These are phyloP conservation scores for Phrynocephalus forsythii DNA, from an alignment of 2,797 vertebrate genomes.

Conservation along the genomic window DNA sequence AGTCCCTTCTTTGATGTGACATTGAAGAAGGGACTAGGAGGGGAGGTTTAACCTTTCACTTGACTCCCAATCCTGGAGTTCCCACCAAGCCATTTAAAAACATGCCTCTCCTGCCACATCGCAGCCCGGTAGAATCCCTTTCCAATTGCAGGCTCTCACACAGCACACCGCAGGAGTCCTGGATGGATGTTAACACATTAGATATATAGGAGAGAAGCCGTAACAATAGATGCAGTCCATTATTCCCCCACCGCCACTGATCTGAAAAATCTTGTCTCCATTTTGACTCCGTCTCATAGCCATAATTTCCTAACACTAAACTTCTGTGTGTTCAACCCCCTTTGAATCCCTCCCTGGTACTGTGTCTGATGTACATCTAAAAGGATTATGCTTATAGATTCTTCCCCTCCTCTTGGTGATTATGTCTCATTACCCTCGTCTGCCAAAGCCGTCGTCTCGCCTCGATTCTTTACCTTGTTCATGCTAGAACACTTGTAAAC, in stretches of 20 bases:
- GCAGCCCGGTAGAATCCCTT: neutral
- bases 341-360: slow-evolving; percentile 29
- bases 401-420: slow-evolving; percentile 47
- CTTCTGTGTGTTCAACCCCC: slow-evolving; percentile 64
- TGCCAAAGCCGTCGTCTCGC: slow-evolving; percentile 67
- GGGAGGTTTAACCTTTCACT: too few relatives aligned
- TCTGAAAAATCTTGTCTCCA: neutral
- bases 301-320: slow-evolving; percentile 44
- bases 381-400: neutral
- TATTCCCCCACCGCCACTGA: neutral
- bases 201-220: neutral
- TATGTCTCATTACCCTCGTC: slow-evolving; percentile 63
- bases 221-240: neutral
- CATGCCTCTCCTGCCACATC: neutral
- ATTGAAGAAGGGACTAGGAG: too few relatives aligned
- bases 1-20: too few relatives aligned
- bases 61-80: neutral
- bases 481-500: slow-evolving; percentile 65
- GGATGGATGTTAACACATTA: neutral
- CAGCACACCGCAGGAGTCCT: neutral
- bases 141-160: neutral
- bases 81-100: neutral
- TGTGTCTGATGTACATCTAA: slow-evolving; percentile 44
- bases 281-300: neutral
- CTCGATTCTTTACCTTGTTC: slow-evolving; percentile 67